Evolutionary conservation across 2,888 invertebrate species (phyloP).

Genomic region (Metallyticus violacea): DNA sequence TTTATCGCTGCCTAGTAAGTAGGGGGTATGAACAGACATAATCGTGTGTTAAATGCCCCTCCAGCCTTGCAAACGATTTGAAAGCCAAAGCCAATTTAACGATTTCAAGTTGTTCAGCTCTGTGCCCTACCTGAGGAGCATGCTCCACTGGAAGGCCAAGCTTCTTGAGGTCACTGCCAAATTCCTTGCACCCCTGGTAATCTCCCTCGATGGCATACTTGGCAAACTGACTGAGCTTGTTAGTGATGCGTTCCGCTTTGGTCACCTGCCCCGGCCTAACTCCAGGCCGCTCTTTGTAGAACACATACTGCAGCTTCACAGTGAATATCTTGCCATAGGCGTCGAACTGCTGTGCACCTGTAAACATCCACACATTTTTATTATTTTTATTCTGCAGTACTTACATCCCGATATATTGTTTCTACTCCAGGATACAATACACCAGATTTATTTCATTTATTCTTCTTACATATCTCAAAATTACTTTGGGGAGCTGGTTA

Average conservation of each 20-base stretch:
- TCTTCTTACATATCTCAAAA: no score
- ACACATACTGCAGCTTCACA: slow-evolving; percentile 93
- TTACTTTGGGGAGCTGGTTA: no score
- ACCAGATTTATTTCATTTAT: no score
- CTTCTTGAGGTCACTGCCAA: slow-evolving; percentile 88
- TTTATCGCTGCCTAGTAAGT: no score
- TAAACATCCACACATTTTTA: not conserved
- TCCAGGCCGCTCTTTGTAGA: slow-evolving; percentile 97
- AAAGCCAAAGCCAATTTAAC: no score
- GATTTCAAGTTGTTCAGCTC: not conserved
- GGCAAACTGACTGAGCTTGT: slow-evolving; percentile 88
- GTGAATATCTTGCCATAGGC: slow-evolving; percentile 99
- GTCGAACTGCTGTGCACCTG: slow-evolving; percentile 94
- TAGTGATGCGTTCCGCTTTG: slow-evolving; percentile 88
- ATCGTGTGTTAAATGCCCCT: no score
- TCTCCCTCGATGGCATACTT: slow-evolving; percentile 92
- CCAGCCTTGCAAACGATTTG: no score
- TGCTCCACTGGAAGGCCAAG: slow-evolving; percentile 95
- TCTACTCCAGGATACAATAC: not conserved
- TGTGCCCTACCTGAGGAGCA: slow-evolving; percentile 73
- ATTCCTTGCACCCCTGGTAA: slow-evolving; percentile 90
- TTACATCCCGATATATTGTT: not conserved
- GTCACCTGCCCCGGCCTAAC: slow-evolving; percentile 92
- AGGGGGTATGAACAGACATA: no score
- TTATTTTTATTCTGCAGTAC: not conserved